These are phyloP conservation scores for Corynorhinus townsendii DNA, from an alignment of 2,113 vertebrate species.

Conservation along the genomic window DNA sequence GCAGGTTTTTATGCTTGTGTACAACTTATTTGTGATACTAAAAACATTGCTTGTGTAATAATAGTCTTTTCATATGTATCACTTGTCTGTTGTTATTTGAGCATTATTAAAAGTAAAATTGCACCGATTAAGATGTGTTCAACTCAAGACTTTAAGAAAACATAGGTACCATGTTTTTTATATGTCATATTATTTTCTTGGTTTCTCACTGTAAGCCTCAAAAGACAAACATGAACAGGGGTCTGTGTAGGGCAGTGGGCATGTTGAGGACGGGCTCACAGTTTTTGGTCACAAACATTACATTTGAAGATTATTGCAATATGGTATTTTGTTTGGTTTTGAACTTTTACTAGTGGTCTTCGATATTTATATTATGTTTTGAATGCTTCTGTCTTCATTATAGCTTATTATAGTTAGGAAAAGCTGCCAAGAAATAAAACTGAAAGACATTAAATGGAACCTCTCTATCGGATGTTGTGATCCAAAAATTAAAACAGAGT, in stretches of 20 bases:
- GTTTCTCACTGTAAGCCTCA: conserved; percentile 7
- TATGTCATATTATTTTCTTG: not conserved
- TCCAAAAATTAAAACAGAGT: not conserved
- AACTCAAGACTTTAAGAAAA: not conserved
- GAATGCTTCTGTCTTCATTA: not conserved
- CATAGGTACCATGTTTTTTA: not conserved
- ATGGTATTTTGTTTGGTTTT: not conserved
- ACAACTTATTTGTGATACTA: not conserved
- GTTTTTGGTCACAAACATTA: not conserved
- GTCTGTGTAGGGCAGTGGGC: not conserved
- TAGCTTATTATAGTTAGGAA: not conserved
- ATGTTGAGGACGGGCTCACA: not conserved
- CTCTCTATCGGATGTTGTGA: not conserved
- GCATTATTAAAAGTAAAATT: not conserved
- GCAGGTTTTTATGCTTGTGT: not conserved
- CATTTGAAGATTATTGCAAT: not conserved
- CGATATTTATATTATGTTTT: conserved; percentile 34
- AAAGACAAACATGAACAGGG: not conserved
- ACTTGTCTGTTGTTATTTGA: not conserved
- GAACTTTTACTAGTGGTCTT: not conserved
- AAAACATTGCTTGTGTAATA: not conserved
- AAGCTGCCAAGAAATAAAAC: conserved; percentile 7
- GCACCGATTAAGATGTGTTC: not conserved
- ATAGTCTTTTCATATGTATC: not conserved
- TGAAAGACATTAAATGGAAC: not conserved